Base-by-base conservation (phyloP, 1,140 invertebrate species). In the Drosophila nebulosa region DNA sequence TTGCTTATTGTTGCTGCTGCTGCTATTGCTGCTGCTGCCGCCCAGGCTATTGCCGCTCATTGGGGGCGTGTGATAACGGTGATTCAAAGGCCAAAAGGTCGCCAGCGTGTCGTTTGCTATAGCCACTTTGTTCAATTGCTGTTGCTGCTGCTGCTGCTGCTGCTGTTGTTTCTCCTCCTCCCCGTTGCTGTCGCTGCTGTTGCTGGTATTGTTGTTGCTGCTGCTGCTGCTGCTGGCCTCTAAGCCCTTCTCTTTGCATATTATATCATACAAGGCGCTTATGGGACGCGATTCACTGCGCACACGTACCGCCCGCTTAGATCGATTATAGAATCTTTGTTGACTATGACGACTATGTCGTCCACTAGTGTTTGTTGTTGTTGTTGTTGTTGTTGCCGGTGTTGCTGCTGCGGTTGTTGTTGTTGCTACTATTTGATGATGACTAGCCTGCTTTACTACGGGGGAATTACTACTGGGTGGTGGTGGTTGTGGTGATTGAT, bases 211-310 rank as follows among this genome's bases (percentile, higher is more conserved):
- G 16, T 10, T 46, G 52, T 16, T 64, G 75, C 22, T 59, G 61
- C 52, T 80, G 80, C 60, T 74, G 69, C 53, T 76, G 55, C 64
- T 74, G 64, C 56, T 78, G 35, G 78, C 65, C 46, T 86, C 72
- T 26, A 90, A 71, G 39, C 89, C 89, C 64, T 90, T 90, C 79
- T 91, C 90, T 74, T 91, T 91, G 90, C 90, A 91, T 91, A 91
- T 91, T 91, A 91, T 91, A 69, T 91, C 90, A 60, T 91, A 91
- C 14, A 91, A 53, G 4, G 90, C 86, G 69, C 89, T 91, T 4
- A 90, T 90, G 0, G 90, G 90, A 60, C 90, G 89, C 55, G 89
- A 90, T 32, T 91, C 90, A 68, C 90, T 91, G 39, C 89, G 86
- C 57, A 90, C 90, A 18, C 89, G 85, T 42, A 91, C 90, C 39